Base-by-base conservation (phyloP, 2,888 invertebrate genomes). In the Amphimallon solstitiale region DNA sequence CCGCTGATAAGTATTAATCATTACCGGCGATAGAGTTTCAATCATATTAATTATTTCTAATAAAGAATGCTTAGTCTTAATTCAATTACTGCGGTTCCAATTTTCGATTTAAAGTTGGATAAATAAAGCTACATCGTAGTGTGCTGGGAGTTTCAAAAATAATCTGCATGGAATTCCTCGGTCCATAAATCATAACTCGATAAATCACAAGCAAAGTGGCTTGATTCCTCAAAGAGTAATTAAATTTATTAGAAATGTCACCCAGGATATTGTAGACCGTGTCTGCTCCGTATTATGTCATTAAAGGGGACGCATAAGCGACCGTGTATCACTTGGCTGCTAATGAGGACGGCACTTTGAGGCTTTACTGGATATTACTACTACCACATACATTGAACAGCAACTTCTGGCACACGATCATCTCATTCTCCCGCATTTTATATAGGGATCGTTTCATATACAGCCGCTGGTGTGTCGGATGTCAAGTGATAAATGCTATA, bases 171-270 rank as follows among this genome's bases (percentile, higher is more conserved):
- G 66, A 59, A 64, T 68, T 67, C 59, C 12, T 48, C 48, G 66
- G 54, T 45, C 52, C 69, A 71, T 75, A 75, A 75, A 75, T 75
- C 73, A 75, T 72, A 73, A 73, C 71, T 66, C 64, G 69, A 75
- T 75, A 75, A 75, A 75, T 75, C 74, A 75, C 70, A 65, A 67
- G 56, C 67, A 69, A 73, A 72, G 70, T 72, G 70, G 73, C 54
- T 66, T 61, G 43, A 43, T 70, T 68, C 23, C 73, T 74, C 74
- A 73, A 74, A 74, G 75, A 70, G 74, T 72, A 75, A 75, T 75
- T 74, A 75, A 75, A 75, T 75, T 75, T 74, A 75, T 75, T 75
- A 73, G 72, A 71, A 72, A 69, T 73, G 76, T 76, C 77, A 75
- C 74, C 72, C 69, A 10, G 70, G 71, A 70, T 74, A 73, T 75